A percentile compares a stretch with the other conserved stretches of the same genome.
phyloP scores from a whole-genome alignment of 1,140 invertebrate genomes.

The Zaprionus vittiger region DNA sequence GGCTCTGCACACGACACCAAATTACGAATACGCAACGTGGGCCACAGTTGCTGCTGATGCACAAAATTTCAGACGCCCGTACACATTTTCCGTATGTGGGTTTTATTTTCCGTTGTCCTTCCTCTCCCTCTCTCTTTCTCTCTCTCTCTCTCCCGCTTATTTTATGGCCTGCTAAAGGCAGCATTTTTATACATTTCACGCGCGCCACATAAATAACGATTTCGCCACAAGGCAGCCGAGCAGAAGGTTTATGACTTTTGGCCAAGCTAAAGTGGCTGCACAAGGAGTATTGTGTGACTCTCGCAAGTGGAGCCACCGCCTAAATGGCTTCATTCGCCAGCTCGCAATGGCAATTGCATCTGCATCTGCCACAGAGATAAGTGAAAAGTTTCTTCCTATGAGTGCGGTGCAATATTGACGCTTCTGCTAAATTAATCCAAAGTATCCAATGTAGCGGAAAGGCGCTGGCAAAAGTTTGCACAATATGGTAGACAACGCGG shows the following conservation, averaged over 20 bases:
- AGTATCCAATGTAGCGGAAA: conserved; percentile 40
- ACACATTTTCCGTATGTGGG: conserved; percentile 6
- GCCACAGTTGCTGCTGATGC: conserved; percentile 38
- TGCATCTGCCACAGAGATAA: conserved; percentile 42
- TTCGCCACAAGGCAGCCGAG: conserved; percentile 55
- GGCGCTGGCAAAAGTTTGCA: conserved; percentile 34
- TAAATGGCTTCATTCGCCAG: conserved; percentile 74
- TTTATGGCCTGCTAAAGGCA: conserved; percentile 69
- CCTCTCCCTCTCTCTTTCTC: neutral
- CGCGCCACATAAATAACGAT: conserved; percentile 80
- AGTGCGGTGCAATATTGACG: conserved; percentile 55
- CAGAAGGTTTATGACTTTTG: conserved; percentile 74
- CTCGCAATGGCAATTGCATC: conserved; percentile 64
- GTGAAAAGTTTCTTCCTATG: conserved; percentile 58
- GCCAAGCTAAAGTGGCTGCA: conserved; percentile 56
- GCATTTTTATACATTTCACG: conserved; percentile 79
- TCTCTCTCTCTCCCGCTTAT: conserved; percentile 15
- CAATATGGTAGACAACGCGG: conserved; percentile 65
- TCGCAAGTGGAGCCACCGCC: conserved; percentile 20
- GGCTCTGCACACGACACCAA: conserved; percentile 41
- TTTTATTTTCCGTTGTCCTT: neutral
- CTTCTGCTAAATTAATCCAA: conserved; percentile 78
- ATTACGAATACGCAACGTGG: conserved; percentile 66
- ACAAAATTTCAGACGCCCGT: conserved; percentile 23
- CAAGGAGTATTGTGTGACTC: conserved; percentile 32